Evolutionary conservation across 2,113 vertebrate genomes (phyloP).

Genomic region (Varanus komodoensis): DNA sequence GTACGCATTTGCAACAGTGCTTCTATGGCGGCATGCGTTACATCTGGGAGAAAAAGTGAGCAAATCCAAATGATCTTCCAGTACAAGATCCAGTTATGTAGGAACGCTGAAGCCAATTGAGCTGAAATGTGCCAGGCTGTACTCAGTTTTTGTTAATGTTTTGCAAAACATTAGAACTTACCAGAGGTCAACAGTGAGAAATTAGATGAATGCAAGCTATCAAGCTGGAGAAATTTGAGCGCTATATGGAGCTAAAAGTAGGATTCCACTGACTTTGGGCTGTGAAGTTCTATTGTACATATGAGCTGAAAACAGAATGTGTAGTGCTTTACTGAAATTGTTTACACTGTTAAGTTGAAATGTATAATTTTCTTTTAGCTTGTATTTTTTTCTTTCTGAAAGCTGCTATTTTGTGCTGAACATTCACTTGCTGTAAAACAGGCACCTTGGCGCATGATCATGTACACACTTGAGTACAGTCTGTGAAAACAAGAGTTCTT

Average conservation of each 20-base stretch:
- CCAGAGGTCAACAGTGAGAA: background rate
- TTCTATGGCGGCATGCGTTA: background rate
- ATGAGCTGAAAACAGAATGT: background rate
- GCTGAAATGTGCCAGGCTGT: background rate
- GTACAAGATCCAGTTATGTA: background rate
- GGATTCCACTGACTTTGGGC: background rate
- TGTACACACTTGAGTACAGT: background rate
- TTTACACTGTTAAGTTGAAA: slow-evolving; percentile 40
- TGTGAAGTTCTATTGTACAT: slow-evolving; percentile 48
- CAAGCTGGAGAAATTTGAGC: slow-evolving; percentile 15
- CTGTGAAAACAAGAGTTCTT: background rate
- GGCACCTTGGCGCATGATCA: background rate
- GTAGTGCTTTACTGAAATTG: slow-evolving; percentile 44
- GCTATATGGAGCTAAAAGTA: slow-evolving; percentile 29
- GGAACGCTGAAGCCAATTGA: background rate
- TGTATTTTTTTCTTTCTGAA: slow-evolving; percentile 33
- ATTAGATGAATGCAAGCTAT: slow-evolving; percentile 11
- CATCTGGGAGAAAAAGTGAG: background rate
- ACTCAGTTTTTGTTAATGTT: background rate
- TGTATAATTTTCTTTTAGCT: slow-evolving; percentile 9
- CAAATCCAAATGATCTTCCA: background rate
- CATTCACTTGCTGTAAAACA: background rate
- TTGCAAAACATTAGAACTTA: background rate
- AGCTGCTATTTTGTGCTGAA: slow-evolving; percentile 49
- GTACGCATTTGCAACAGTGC: background rate